Conservation (phyloP, 1,140 invertebrate genomes). For the Spodoptera litura region DNA sequence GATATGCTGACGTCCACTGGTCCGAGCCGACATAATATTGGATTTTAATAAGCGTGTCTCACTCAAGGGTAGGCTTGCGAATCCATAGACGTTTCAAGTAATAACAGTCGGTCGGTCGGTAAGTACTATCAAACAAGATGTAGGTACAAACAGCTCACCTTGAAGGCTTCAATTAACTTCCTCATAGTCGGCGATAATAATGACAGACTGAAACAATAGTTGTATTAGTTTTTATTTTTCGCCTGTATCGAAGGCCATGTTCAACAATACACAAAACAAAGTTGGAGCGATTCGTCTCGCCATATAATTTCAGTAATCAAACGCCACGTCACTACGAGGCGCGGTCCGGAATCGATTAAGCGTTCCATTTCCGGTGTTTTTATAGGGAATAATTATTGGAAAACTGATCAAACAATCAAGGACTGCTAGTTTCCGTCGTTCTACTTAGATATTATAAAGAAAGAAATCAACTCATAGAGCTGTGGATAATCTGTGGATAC, state of each 20-base stretch:
- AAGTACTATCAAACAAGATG: conserved; percentile 63
- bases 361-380: conserved; percentile 82
- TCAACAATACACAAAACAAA: conserved; percentile 81
- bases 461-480: conserved; percentile 73
- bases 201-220: conserved; percentile 84
- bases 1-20: neutral
- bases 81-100: neutral
- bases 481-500: conserved; percentile 79
- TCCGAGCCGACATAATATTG: conserved; percentile 37
- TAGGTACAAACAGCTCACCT: conserved; percentile 70
- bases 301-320: conserved; percentile 82
- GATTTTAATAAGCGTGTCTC: conserved; percentile 37
- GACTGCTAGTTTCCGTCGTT: conserved; percentile 75
- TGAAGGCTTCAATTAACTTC: conserved; percentile 78
- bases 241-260: conserved; percentile 74
- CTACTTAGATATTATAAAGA: conserved; percentile 69
- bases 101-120: conserved; percentile 47
- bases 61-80: neutral
- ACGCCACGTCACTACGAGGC: conserved; percentile 74
- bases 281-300: conserved; percentile 77
- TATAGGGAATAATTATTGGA: conserved; percentile 77
- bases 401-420: conserved; percentile 80
- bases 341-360: conserved; percentile 78
- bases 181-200: conserved; percentile 79
- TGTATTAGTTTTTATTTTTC: conserved; percentile 83